Evolutionary conservation across 2,113 vertebrate genomes (phyloP).

Genomic region (Saguinus midas): DNA sequence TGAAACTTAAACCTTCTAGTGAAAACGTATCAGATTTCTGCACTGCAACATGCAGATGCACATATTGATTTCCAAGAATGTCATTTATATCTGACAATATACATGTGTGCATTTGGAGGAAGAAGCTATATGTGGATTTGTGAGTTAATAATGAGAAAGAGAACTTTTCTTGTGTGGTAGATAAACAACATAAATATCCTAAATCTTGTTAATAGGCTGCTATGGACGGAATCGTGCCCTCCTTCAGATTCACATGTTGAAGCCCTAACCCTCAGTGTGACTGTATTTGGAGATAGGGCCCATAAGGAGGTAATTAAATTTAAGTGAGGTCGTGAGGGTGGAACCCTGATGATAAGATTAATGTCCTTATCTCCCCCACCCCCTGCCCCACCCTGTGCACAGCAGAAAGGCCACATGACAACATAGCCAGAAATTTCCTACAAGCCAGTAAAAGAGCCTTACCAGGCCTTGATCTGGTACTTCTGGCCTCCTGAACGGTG

Average conservation of each 20-base stretch:
- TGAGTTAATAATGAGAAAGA: neutral
- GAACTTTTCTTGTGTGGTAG: neutral
- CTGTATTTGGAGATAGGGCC: neutral
- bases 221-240: neutral
- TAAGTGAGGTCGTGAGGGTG: neutral
- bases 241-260: neutral
- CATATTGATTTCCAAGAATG: neutral
- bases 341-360: neutral
- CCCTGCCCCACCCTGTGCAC: neutral
- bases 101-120: neutral
- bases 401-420: neutral
- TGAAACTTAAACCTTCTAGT: neutral
- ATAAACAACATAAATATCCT: neutral
- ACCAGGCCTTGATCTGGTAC: neutral
- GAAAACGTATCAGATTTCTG: constrained; percentile 19
- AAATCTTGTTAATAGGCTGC: neutral
- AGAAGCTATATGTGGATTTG: neutral
- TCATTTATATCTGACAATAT: neutral
- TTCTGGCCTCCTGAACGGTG: neutral
- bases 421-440: neutral
- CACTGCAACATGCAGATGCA: neutral
- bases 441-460: neutral
- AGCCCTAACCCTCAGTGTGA: neutral
- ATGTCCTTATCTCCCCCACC: neutral
- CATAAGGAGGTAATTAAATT: neutral